Evolutionary conservation across 1,140 invertebrate species (phyloP).

Genomic region (Trypoxylus dichotomus): DNA sequence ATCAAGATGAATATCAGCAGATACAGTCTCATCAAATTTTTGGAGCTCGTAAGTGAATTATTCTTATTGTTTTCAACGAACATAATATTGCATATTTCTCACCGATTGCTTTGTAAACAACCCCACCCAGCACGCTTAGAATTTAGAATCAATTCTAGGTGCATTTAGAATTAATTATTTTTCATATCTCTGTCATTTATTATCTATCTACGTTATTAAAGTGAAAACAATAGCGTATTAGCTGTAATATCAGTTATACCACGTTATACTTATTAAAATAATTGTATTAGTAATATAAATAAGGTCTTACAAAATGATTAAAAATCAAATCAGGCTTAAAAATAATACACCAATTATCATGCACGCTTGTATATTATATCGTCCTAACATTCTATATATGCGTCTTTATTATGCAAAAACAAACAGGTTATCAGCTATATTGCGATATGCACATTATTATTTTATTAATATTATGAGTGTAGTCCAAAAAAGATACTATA

Average conservation of each 20-base stretch:
- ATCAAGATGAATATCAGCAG: background rate
- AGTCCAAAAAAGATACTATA: too few species aligned
- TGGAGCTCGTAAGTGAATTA: background rate
- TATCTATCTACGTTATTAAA: too few species aligned
- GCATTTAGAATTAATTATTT: too few species aligned
- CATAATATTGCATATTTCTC: background rate
- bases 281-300: background rate
- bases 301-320: background rate
- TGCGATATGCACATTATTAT: too few species aligned
- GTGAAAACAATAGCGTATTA: too few species aligned
- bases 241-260: too few species aligned
- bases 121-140: background rate
- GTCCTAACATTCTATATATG: too few species aligned
- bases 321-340: background rate
- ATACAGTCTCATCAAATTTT: conserved; percentile 12
- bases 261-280: too few species aligned
- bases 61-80: background rate
- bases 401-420: too few species aligned
- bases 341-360: background rate
- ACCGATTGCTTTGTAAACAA: background rate
- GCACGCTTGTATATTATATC: background rate
- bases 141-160: background rate
- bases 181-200: background rate
- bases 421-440: too few species aligned
- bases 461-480: too few species aligned